phyloP scores from a whole-genome alignment of 2,113 vertebrate species.

The Dolichotis patagonum region DNA sequence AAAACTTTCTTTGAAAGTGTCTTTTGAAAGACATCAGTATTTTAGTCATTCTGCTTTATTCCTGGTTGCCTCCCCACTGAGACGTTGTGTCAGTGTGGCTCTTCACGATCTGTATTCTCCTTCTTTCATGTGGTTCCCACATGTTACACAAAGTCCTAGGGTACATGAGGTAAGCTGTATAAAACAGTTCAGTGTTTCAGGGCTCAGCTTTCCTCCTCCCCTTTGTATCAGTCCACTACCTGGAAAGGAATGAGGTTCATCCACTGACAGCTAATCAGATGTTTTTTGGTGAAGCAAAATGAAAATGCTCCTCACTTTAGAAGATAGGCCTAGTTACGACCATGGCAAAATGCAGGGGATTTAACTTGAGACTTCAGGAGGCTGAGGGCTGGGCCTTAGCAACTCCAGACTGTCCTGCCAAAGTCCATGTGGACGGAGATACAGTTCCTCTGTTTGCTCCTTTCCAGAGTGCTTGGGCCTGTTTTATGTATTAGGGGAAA shows the following conservation, averaged over 20 bases:
- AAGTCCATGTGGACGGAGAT: neutral
- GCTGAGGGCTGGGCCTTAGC: neutral
- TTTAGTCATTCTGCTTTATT: neutral
- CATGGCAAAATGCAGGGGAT: neutral
- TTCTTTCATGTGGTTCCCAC: neutral
- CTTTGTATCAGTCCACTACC: neutral
- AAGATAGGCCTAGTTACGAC: neutral
- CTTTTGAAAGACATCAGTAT: neutral
- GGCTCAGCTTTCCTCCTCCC: neutral
- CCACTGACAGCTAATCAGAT: neutral
- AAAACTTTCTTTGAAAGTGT: neutral
- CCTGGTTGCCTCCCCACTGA: neutral
- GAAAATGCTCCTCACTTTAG: neutral
- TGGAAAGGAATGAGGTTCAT: neutral
- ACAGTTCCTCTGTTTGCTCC: neutral
- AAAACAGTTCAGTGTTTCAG: neutral
- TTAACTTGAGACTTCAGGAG: neutral
- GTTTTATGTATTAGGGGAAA: conserved; percentile 59
- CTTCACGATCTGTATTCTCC: neutral
- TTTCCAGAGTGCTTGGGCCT: conserved; percentile 34
- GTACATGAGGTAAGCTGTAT: neutral
- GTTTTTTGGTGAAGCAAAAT: neutral
- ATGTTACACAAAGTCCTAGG: neutral
- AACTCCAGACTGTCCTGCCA: neutral
- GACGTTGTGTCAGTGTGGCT: neutral